phyloP scores from a whole-genome alignment of 2,888 invertebrate species.

The Conistra vaccinii region DNA sequence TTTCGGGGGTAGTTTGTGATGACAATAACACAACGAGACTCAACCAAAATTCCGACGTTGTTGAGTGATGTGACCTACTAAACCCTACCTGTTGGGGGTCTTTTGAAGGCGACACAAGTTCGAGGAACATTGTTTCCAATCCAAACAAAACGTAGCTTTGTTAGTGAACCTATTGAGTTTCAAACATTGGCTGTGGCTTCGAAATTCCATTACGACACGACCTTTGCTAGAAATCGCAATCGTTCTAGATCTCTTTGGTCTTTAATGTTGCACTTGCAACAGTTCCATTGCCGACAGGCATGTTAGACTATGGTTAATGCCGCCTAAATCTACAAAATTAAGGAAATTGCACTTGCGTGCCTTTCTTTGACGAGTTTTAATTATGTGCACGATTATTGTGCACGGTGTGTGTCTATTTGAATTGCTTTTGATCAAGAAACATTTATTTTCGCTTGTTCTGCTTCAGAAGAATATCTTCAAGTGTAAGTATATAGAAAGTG shows the following conservation, averaged over 20 bases:
- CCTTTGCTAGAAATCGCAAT: constrained; percentile 4
- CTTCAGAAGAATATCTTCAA: background rate
- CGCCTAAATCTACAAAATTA: background rate
- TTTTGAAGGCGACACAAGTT: constrained; percentile 22
- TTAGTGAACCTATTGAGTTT: constrained; percentile 28
- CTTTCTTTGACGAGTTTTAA: background rate
- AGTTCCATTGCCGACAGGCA: background rate
- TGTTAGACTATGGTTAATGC: background rate
- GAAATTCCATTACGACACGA: constrained; percentile 6
- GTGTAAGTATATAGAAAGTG: background rate
- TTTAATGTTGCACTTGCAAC: no score
- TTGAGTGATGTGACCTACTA: constrained; percentile 28
- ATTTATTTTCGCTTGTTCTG: background rate
- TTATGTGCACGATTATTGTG: no score
- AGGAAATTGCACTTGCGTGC: no score
- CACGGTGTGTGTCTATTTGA: background rate
- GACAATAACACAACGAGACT: background rate
- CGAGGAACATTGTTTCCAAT: constrained; percentile 13
- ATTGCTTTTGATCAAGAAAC: background rate
- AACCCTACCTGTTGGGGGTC: constrained; percentile 29
- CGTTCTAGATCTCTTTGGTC: constrained; percentile 6
- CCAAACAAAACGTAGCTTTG: constrained; percentile 38
- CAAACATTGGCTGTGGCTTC: constrained; percentile 9
- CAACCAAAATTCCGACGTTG: constrained; percentile 13
- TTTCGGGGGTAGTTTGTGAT: background rate